A percentile compares a stretch with the other conserved stretches of the same genome.
These are phyloP conservation scores for Todiramphus saurophagus DNA, from an alignment of 2,113 vertebrate genomes.

Conservation along the genomic window DNA sequence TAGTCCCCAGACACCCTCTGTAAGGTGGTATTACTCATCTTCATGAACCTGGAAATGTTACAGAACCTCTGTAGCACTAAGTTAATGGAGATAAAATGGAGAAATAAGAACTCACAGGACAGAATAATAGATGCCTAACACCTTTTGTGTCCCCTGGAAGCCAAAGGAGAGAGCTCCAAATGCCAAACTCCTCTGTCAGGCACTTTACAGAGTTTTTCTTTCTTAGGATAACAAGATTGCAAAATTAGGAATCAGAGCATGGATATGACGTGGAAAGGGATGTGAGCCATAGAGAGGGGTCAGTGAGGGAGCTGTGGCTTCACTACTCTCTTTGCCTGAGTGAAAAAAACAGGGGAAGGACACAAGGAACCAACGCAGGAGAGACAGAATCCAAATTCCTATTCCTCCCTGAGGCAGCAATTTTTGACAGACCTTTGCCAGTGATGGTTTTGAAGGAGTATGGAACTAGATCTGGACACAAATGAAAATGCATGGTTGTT, in stretches of 20 bases:
- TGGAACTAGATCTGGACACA: neutral
- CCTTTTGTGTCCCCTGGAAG: neutral
- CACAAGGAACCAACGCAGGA: neutral
- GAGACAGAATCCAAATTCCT: neutral
- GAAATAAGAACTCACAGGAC: neutral
- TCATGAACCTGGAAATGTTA: constrained; percentile 15
- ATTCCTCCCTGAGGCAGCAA: neutral
- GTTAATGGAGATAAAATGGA: constrained; percentile 14
- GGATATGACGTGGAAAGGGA: neutral
- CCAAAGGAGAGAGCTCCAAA: neutral
- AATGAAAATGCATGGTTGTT: neutral
- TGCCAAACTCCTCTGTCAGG: neutral
- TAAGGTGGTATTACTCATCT: neutral
- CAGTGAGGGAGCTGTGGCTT: neutral
- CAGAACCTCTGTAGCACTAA: neutral
- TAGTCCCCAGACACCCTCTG: neutral
- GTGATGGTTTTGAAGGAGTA: neutral
- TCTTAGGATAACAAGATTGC: neutral
- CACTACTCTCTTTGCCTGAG: neutral
- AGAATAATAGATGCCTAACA: neutral
- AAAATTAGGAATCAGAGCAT: neutral
- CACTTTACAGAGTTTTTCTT: neutral
- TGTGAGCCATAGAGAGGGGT: neutral
- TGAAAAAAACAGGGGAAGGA: neutral
- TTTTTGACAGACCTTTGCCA: neutral